Conservation (phyloP, 2,888 invertebrate genomes). For the Spicauda simplicius region DNA sequence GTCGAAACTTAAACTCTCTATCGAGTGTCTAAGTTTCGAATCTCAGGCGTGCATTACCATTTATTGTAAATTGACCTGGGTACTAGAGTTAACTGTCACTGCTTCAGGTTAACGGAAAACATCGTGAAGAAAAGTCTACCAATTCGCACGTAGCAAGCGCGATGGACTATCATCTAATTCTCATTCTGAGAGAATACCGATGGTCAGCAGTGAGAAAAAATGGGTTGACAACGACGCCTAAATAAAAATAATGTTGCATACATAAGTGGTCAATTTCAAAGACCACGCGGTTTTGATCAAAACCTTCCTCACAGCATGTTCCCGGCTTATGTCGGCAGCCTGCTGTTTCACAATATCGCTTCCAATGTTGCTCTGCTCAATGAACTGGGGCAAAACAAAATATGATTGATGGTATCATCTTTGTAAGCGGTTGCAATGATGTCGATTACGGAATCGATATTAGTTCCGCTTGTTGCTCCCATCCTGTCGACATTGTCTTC, state of each 20-base stretch:
- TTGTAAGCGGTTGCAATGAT: conserved; percentile 19
- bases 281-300: not conserved
- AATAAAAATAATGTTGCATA: not conserved
- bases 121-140: too few species aligned
- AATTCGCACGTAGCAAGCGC: too few species aligned
- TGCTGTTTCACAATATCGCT: conserved; percentile 13
- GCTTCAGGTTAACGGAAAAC: too few species aligned
- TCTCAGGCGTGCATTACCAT: too few species aligned
- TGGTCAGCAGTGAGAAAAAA: too few species aligned
- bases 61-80: too few species aligned
- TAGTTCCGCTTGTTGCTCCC: conserved; percentile 27
- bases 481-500: not conserved
- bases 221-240: too few species aligned
- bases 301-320: not conserved
- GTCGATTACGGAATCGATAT: conserved; percentile 26
- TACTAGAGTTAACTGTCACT: too few species aligned
- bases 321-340: not conserved
- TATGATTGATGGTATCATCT: conserved; percentile 25
- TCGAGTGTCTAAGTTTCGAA: too few species aligned
- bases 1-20: too few species aligned
- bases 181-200: too few species aligned
- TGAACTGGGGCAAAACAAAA: conserved; percentile 30
- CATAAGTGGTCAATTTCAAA: not conserved
- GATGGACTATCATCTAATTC: too few species aligned
- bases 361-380: conserved; percentile 14